Conservation (phyloP, 2,888 invertebrate species). For the Microdon myrmicae region DNA sequence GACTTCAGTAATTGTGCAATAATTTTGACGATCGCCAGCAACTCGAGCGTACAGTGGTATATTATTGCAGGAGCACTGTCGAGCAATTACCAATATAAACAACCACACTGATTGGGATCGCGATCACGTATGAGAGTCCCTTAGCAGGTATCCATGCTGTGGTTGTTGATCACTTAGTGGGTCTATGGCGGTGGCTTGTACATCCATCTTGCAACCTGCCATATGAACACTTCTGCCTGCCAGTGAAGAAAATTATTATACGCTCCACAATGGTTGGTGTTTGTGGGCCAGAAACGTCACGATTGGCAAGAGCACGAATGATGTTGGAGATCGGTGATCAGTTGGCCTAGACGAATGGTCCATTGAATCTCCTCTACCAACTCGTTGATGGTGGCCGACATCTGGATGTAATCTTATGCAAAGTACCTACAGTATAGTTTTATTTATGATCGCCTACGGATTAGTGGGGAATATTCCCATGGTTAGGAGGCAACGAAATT, state of each 20-base stretch:
- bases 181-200: conserved; percentile 22
- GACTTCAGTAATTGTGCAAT: conserved; percentile 47
- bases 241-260: conserved; percentile 48
- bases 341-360: conserved; percentile 42
- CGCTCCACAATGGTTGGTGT: too few species aligned
- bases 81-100: conserved; percentile 50
- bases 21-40: conserved; percentile 43
- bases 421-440: conserved; percentile 36
- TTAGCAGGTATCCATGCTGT: too few species aligned
- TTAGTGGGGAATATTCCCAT: too few species aligned
- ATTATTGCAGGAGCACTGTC: conserved; percentile 11
- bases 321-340: conserved; percentile 2
- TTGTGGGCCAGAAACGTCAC: too few species aligned
- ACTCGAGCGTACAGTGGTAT: neutral
- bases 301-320: neutral
- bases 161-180: too few species aligned
- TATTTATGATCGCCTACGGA: conserved; percentile 41
- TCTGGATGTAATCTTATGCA: conserved; percentile 52
- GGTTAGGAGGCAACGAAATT: too few species aligned
- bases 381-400: conserved; percentile 45
- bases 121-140: conserved; percentile 11
- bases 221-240: conserved; percentile 51
- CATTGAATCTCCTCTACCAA: conserved; percentile 42
- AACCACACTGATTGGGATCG: conserved; percentile 49
- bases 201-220: conserved; percentile 51